Base-by-base conservation (phyloP, 2,888 invertebrate species). In the Conchocele bisecta region DNA sequence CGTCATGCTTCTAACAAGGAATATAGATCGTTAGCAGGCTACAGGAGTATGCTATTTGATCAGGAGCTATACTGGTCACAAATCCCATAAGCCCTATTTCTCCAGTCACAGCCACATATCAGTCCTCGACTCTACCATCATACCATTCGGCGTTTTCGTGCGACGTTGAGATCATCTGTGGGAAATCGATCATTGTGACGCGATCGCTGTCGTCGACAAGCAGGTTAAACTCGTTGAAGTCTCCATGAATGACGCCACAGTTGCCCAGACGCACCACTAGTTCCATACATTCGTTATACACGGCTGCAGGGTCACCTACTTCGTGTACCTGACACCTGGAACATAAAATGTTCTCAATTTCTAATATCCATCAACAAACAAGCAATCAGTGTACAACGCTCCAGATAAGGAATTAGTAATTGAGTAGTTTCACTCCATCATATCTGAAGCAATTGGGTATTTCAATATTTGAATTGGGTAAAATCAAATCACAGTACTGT, bases 161-260 rank as follows among this genome's bases (percentile, higher is more conserved):
- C 26, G 95, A 94, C 0, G 96, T 98, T 6, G 98, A 98, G 59
- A 99, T 94, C 98, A 99, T 99, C 93, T 99, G 99, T 0, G 99
- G 99, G 91, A 99, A 99, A 93, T 99, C 99, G 74, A 99, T 98
- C 81, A 99, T 92, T 0, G 97, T 89, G 42, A 91, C 71, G 15
- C 73, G 95, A 76, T 95, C 95, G 20, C 95, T 94, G 0, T 95
- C 95, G 37, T 94, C 87, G 17, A 93, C 69, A 95, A 99, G 97
- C 74, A 99, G 94, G 91, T 99, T 99, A 92, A 99, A 99, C 92
- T 99, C 99, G 90, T 99, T 99, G 91, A 98, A 99, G 93, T 99
- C 99, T 0, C 98, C 97, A 91, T 99, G 99, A 83, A 99, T 99
- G 2, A 99, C 96, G 0, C 99, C 99, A 86, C 96, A 95, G 92